Base-by-base conservation (phyloP, 2,113 vertebrate species). In the Leiothrix lutea region DNA sequence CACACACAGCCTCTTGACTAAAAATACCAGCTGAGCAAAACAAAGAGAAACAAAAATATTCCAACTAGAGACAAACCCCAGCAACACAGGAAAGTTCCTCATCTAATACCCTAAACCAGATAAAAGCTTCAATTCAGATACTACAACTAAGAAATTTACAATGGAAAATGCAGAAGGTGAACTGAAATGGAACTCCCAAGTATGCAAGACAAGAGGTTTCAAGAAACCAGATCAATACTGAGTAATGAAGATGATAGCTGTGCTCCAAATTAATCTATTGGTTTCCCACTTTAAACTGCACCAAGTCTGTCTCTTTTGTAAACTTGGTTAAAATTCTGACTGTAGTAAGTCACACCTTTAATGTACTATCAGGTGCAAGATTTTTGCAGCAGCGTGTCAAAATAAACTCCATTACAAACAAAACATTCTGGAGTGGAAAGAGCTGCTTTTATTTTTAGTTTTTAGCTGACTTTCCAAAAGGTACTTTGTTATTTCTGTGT, bases 401-500 rank as follows among this genome's bases (percentile, higher is more conserved):
- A 53, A 58, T 11, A 33, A 81, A 69, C 40, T 80, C 26, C 33
- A 12, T 14, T 42, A 82, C 24, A 62, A 77, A 6, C 5, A 73
- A 69, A 80, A 54, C 1, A 3, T 18, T 61, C 36, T 45, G 45
- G 38, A 81, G 12, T 54, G 26, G 35, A 69, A 66, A 90, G 11
- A 92, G 16, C 7, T 47, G 26, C 38, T 90, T 90, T 48, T 5
- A 12, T 17, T 77, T 86, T 80, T 6, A 89, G 23, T 25, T 89
- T 92, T 48, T 14, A 84, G 15, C 19, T 64, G 42, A 35, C 36
- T 61, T 92, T 38, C 28, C 51, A 74, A 73, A 86, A 36, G 35
- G 29, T 48, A 47, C 12, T 40, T 3, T 0, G 17, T 50, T 57
- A 65, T 6, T 80, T 38, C 31, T 71, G 25, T 0, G 0, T 2